Conservation (phyloP, 2,797 vertebrate species). For the Crocodylus rhombifer region DNA sequence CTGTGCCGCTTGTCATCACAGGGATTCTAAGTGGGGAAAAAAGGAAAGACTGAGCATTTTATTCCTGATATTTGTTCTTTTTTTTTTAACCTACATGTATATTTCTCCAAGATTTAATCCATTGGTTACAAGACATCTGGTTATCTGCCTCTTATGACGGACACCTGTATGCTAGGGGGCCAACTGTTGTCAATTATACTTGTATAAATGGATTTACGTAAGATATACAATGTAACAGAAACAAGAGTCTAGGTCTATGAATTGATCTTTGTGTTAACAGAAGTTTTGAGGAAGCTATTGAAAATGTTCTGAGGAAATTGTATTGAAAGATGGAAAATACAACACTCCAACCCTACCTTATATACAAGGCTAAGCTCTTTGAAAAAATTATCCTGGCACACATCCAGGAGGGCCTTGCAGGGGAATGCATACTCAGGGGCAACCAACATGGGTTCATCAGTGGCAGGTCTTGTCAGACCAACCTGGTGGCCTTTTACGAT, state of each 20-base stretch:
- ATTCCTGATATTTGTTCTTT: not conserved
- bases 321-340: not conserved
- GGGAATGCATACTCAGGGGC: no score
- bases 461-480: no score
- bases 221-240: not conserved
- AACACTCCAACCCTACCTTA: not conserved
- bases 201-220: not conserved
- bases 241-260: not conserved
- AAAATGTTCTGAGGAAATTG: not conserved
- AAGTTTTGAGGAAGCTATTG: not conserved
- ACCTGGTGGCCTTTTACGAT: no score
- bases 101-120: not conserved
- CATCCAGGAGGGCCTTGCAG: no score
- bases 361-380: no score
- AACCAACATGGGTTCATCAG: no score
- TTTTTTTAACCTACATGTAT: not conserved
- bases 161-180: not conserved
- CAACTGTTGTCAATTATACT: not conserved
- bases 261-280: not conserved
- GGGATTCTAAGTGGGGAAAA: conserved; percentile 85
- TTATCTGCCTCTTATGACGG: not conserved
- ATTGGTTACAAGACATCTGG: not conserved
- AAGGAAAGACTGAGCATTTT: not conserved
- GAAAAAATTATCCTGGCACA: no score
- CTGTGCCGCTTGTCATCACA: conserved; percentile 98